Percentiles rank a stretch among this genome's conserved stretches.
Conservation (phyloP, 2,113 vertebrate species). For the Varanus salvator region DNA sequence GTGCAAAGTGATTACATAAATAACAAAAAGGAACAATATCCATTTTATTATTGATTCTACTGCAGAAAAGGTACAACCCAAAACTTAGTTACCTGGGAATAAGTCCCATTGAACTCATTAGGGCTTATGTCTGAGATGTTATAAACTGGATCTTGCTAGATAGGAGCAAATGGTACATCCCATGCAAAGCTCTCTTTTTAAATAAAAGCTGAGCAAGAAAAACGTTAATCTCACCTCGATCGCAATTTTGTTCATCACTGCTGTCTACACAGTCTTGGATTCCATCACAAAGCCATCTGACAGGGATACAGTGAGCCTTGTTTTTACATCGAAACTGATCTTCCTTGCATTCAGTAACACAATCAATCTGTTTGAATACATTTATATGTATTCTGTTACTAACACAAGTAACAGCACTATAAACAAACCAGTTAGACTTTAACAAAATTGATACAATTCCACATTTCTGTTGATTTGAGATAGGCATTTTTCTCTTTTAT, state of each 20-base stretch:
- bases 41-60: not conserved
- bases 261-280: slow-evolving; percentile 93
- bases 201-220: not conserved
- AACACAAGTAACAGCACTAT: not conserved
- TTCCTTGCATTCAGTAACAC: slow-evolving; percentile 93
- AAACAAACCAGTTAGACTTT: slow-evolving; percentile 20
- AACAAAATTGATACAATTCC: not conserved
- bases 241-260: slow-evolving; percentile 94
- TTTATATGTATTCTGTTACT: not conserved
- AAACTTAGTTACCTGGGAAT: not conserved
- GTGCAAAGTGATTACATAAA: not conserved
- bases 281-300: slow-evolving; percentile 94
- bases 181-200: not conserved
- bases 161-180: not conserved
- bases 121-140: too few species aligned
- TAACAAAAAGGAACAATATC: not conserved
- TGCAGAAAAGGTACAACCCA: not conserved
- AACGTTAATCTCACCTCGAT: slow-evolving; percentile 72
- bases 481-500: not conserved
- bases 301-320: slow-evolving; percentile 92
- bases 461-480: not conserved
- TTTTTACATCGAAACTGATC: slow-evolving; percentile 94
- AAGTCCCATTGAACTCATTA: not conserved
- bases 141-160: not conserved
- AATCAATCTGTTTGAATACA: slow-evolving; percentile 85